phyloP scores from a whole-genome alignment of 2,113 vertebrate species.

The Apaloderma vittatum region DNA sequence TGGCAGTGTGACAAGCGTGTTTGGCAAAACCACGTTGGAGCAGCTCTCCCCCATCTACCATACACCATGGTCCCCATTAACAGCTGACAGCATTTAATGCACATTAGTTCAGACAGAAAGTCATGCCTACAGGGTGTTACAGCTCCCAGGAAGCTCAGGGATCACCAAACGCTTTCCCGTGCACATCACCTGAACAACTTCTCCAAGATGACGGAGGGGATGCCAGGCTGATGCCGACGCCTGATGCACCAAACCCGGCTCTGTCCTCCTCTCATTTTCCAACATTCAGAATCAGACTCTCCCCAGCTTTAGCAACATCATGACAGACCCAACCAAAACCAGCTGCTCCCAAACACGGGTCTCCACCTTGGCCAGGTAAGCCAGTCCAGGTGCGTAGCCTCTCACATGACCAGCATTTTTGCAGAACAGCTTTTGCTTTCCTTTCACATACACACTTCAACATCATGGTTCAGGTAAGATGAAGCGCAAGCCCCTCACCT shows the following conservation, averaged over 20 bases:
- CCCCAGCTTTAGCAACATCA: background rate
- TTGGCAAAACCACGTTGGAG: background rate
- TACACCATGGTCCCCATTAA: fast-evolving
- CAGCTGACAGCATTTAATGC: background rate
- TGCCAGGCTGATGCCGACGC: background rate
- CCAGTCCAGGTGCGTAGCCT: background rate
- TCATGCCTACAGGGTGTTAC: fast-evolving
- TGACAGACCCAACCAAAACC: background rate
- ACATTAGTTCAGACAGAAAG: background rate
- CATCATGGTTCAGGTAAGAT: background rate
- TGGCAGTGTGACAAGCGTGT: background rate
- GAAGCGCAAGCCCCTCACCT: background rate
- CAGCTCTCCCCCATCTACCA: background rate
- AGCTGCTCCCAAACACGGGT: fast-evolving
- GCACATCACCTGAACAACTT: background rate
- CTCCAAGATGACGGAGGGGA: background rate
- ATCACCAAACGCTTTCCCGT: fast-evolving
- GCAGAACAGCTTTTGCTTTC: background rate
- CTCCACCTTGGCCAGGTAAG: background rate
- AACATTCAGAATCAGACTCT: background rate
- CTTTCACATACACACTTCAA: background rate
- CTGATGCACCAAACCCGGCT: background rate
- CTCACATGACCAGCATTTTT: background rate
- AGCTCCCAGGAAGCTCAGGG: background rate
- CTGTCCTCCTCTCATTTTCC: background rate